Percentiles rank a stretch among this genome's conserved stretches.
Evolutionary conservation across 2,888 invertebrate genomes (phyloP).

Genomic region (Camponotus fellah): DNA sequence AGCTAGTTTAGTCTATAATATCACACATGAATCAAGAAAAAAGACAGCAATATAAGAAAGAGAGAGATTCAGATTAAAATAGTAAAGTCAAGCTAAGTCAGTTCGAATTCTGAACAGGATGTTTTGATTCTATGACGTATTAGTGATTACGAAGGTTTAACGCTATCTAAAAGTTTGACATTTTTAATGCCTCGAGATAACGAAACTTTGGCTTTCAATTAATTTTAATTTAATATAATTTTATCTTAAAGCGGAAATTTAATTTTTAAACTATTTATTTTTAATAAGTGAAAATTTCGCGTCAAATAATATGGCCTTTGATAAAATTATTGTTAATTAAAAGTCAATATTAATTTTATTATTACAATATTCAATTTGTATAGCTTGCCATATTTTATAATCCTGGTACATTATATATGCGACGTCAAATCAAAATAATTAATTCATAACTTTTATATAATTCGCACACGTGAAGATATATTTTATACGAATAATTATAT

Average conservation of each 20-base stretch:
- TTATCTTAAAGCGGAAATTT: slow-evolving; percentile 10
- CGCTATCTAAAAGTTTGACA: slow-evolving; percentile 3
- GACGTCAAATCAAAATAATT: slow-evolving; percentile 7
- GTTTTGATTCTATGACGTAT: neutral
- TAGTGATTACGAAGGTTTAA: neutral
- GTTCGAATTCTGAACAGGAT: neutral
- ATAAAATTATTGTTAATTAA: slow-evolving; percentile 5
- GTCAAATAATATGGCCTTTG: neutral
- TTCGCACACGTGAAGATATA: slow-evolving; percentile 1
- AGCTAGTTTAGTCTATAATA: neutral
- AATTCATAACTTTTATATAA: slow-evolving; percentile 24
- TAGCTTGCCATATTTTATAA: neutral
- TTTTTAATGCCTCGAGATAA: neutral
- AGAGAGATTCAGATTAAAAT: neutral
- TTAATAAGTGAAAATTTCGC: neutral
- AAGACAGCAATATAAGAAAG: neutral
- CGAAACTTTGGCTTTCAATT: neutral
- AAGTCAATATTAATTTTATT: slow-evolving; percentile 19
- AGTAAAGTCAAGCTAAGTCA: neutral
- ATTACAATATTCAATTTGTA: neutral
- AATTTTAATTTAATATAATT: slow-evolving; percentile 15
- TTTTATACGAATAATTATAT: neutral
- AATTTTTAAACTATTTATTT: neutral
- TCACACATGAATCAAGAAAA: neutral
- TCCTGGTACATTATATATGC: neutral